These are phyloP conservation scores for Patella pellucida DNA, from an alignment of 2,888 invertebrate genomes.

Conservation along the genomic window DNA sequence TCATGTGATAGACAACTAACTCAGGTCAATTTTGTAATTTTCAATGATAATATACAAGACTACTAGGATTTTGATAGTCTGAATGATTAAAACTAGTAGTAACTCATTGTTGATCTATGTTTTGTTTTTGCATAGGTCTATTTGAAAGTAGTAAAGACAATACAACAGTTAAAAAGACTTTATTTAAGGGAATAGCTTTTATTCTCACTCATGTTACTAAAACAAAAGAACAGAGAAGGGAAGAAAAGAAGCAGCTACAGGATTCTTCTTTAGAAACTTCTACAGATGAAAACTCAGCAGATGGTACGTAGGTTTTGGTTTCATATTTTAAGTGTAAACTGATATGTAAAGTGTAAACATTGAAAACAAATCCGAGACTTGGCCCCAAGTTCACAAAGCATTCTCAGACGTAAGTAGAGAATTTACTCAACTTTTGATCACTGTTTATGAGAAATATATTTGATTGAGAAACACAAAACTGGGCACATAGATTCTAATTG, in stretches of 20 bases:
- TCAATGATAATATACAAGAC: no score
- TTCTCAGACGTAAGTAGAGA: no score
- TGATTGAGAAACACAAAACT: no score
- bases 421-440: no score
- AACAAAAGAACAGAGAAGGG: constrained; percentile 40
- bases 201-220: constrained; percentile 61
- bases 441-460: no score
- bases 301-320: constrained; percentile 36
- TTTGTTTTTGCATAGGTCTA: constrained; percentile 30
- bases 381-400: no score
- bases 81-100: no score
- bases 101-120: background rate
- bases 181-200: constrained; percentile 56
- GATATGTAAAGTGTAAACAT: background rate
- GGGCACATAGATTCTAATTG: no score
- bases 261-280: constrained; percentile 51
- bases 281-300: constrained; percentile 50
- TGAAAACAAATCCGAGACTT: background rate
- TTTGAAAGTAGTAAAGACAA: constrained; percentile 27
- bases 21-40: no score
- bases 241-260: constrained; percentile 50
- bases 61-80: no score
- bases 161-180: constrained; percentile 11
- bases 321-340: background rate
- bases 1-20: no score